Conservation (phyloP, 2,888 invertebrate genomes). For the Aporophyla nigra region DNA sequence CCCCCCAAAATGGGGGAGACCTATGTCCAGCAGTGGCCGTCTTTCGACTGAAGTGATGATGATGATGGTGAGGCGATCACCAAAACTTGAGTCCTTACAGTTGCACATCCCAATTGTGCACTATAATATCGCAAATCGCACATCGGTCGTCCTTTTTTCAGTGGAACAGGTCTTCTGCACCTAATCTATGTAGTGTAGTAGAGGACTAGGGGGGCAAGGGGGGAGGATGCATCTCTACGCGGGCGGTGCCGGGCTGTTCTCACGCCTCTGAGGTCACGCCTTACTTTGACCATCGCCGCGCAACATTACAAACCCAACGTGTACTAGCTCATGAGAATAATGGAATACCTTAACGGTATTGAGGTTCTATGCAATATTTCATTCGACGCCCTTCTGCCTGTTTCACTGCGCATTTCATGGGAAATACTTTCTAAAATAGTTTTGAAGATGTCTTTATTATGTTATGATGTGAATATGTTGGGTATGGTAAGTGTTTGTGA, state of each 20-base stretch:
- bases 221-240: slow-evolving; percentile 70
- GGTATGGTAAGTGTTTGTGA: slow-evolving; percentile 8
- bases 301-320: slow-evolving; percentile 71
- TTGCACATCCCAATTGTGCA: too few species aligned
- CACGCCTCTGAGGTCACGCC: slow-evolving; percentile 90
- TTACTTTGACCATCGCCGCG: slow-evolving; percentile 87
- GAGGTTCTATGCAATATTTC: slow-evolving; percentile 78
- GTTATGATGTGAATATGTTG: slow-evolving; percentile 19
- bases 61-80: too few species aligned
- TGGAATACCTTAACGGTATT: slow-evolving; percentile 83
- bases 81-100: too few species aligned
- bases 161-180: slow-evolving; percentile 22
- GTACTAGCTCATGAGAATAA: slow-evolving; percentile 75
- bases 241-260: slow-evolving; percentile 83
- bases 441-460: slow-evolving; percentile 48
- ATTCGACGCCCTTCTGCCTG: slow-evolving; percentile 64
- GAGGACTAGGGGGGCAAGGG: slow-evolving; percentile 57
- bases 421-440: slow-evolving; percentile 67
- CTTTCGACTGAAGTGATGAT: too few species aligned
- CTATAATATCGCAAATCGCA: too few species aligned
- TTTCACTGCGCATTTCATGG: slow-evolving; percentile 58
- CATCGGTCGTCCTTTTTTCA: not conserved
- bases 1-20: too few species aligned
- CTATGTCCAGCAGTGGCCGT: too few species aligned
- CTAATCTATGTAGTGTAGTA: slow-evolving; percentile 29